Conservation (phyloP, 2,888 invertebrate species). For the Agonopterix alstromeriana region DNA sequence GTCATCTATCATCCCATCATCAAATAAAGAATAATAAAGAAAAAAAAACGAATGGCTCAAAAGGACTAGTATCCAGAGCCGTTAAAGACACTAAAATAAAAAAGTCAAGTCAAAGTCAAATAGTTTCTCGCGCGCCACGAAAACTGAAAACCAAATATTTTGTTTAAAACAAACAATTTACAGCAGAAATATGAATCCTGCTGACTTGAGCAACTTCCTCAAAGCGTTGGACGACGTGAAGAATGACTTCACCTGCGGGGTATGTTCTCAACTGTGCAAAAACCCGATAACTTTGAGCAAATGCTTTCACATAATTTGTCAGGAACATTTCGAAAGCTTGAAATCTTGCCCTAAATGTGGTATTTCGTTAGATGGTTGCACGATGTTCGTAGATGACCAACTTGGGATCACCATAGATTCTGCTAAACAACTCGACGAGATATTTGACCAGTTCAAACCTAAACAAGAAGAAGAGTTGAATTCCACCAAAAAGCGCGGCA, state of each 20-base stretch:
- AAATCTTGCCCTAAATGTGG: slow-evolving; percentile 48
- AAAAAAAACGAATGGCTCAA: too few species aligned
- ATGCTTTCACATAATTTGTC: slow-evolving; percentile 62
- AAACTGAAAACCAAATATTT: too few species aligned
- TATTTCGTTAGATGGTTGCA: slow-evolving; percentile 33
- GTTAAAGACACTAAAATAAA: too few species aligned
- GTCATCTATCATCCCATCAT: too few species aligned
- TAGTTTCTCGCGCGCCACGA: too few species aligned
- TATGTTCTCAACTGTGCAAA: slow-evolving; percentile 48
- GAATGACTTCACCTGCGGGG: slow-evolving; percentile 46
- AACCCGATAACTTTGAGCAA: slow-evolving; percentile 56
- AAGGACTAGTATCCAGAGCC: too few species aligned
- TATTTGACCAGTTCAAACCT: slow-evolving; percentile 27
- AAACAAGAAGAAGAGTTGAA: slow-evolving; percentile 16
- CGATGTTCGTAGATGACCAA: slow-evolving; percentile 35
- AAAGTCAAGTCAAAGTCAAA: too few species aligned
- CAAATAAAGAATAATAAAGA: too few species aligned
- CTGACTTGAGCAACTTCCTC: slow-evolving; percentile 38
- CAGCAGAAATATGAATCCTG: slow-evolving; percentile 26
- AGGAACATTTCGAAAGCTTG: slow-evolving; percentile 40
- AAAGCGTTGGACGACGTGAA: slow-evolving; percentile 50
- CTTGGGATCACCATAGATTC: slow-evolving; percentile 31
- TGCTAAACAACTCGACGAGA: slow-evolving; percentile 32
- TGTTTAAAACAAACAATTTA: neutral
- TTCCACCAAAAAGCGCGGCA: slow-evolving; percentile 9